Evolutionary conservation across 2,888 invertebrate species (phyloP), one percentile per base, ranked within the genome.

Genomic region (Stenoptilia bipunctidactyla): DNA sequence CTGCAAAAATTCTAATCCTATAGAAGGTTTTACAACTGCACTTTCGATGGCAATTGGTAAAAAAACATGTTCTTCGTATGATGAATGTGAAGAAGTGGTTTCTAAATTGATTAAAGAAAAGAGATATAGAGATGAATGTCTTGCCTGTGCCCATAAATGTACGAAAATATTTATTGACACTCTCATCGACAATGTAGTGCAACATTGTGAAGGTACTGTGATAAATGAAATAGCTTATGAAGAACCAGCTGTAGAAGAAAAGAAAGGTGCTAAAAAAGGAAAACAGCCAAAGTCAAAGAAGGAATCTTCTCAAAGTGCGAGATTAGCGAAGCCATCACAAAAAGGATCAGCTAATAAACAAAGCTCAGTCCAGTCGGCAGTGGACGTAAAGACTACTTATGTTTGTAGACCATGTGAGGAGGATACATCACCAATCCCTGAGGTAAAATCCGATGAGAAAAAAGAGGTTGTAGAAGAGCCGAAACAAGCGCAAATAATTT

Each of bases 1-100:
- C 51, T 90, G 89, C 54, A 90, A 89, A 66, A 85, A 74, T 50
- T 45, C 54, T 13, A 67, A 86, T 52, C 83, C 87, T 0, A 61
- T 79, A 3, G 63, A 75, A 49, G 90, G 89, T 0, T 82, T 90
- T 39, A 83, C 69, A 0, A 86, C 84, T 46, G 89, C 88, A 1
- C 50, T 90, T 13, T 77, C 85, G 13, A 66, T 90, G 48, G 79
- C 85, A 13, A 53, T 86, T 8, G 89, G 89, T 1, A 85, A 79
- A 52, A 66, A 66, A 40, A 70, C 85, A 3, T 88, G 89, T 56
- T 75, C 63, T 50, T 62, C 75, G 34, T 47, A 60, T 13, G 58
- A 70, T 1, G 71, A 83, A 6, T 89, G 89, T 27, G 66, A 84
- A 46, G 70, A 68, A 43, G 79, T 86, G 13, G 66, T 85, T 3